phyloP scores from a whole-genome alignment of 2,888 invertebrate genomes.

The Mamestra brassicae region DNA sequence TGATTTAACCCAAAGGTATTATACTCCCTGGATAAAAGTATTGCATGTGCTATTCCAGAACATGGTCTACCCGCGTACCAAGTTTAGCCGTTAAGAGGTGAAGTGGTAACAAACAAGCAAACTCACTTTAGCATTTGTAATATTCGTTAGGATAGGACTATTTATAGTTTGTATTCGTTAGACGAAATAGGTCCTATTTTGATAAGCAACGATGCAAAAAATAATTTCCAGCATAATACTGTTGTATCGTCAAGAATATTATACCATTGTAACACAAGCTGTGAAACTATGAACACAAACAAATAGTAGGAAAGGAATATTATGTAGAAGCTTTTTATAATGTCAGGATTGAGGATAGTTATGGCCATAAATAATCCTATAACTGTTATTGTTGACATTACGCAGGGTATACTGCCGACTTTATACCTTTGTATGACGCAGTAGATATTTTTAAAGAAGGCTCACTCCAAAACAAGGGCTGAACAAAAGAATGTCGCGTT shows the following conservation, averaged over 20 bases:
- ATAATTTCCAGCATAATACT: neutral
- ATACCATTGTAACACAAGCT: neutral
- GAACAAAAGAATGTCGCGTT: neutral
- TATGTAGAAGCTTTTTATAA: conserved; percentile 29
- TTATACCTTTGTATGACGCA: conserved; percentile 9
- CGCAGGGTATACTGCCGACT: conserved; percentile 24
- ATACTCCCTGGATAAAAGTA: no score
- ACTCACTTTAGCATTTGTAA: no score
- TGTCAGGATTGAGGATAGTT: conserved; percentile 28
- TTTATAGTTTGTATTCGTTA: neutral
- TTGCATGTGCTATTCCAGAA: no score
- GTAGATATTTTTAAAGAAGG: conserved; percentile 7
- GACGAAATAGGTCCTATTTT: neutral
- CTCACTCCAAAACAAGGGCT: neutral
- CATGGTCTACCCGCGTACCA: no score
- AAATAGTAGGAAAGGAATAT: conserved; percentile 7
- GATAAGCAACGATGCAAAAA: no score
- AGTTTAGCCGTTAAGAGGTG: no score
- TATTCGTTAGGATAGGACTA: no score
- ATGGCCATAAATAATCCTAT: conserved; percentile 27
- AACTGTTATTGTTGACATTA: conserved; percentile 51
- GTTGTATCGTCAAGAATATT: neutral
- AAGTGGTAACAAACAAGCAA: no score
- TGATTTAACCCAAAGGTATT: no score
- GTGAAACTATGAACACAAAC: conserved; percentile 12